A percentile compares a stretch with the other conserved stretches of the same genome.
Conservation (phyloP, 1,140 invertebrate genomes). For the Chymomyza costata region DNA sequence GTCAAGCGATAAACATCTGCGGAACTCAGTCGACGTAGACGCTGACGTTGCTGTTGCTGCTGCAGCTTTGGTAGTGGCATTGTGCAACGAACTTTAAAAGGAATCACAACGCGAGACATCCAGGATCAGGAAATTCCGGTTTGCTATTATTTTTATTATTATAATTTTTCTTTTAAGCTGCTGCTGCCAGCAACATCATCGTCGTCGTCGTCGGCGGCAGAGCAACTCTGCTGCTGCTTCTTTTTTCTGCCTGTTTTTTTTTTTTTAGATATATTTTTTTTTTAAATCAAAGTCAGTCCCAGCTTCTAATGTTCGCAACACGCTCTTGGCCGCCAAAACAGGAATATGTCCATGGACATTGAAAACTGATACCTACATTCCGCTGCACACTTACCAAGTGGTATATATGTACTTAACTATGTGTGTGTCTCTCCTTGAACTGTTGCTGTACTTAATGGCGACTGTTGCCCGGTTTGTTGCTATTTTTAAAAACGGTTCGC, state of each 20-base stretch:
- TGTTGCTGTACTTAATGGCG: constrained; percentile 7
- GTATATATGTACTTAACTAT: constrained; percentile 29
- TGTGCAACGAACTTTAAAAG: constrained; percentile 31
- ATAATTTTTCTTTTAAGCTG: constrained; percentile 44
- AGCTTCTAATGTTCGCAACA: constrained; percentile 50
- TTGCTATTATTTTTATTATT: constrained; percentile 69
- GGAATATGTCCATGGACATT: constrained; percentile 31
- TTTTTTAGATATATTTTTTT: constrained; percentile 25
- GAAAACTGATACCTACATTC: constrained; percentile 58
- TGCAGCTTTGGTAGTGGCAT: too few species aligned
- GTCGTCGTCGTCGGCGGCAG: neutral
- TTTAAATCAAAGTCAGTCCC: constrained; percentile 44
- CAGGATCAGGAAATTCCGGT: constrained; percentile 71
- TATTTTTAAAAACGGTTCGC: constrained; percentile 54
- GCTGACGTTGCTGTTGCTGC: neutral
- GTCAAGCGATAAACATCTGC: constrained; percentile 42
- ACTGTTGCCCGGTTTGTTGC: constrained; percentile 28
- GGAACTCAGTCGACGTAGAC: neutral
- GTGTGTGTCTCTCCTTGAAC: constrained; percentile 9
- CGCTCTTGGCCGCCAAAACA: constrained; percentile 31
- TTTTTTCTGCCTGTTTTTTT: constrained; percentile 1
- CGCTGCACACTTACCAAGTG: constrained; percentile 9
- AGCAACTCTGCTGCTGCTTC: neutral
- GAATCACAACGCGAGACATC: constrained; percentile 8
- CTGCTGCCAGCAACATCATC: too few species aligned